Evolutionary conservation across 1,140 invertebrate species (phyloP).

Genomic region (Drosophila kurseongensis): DNA sequence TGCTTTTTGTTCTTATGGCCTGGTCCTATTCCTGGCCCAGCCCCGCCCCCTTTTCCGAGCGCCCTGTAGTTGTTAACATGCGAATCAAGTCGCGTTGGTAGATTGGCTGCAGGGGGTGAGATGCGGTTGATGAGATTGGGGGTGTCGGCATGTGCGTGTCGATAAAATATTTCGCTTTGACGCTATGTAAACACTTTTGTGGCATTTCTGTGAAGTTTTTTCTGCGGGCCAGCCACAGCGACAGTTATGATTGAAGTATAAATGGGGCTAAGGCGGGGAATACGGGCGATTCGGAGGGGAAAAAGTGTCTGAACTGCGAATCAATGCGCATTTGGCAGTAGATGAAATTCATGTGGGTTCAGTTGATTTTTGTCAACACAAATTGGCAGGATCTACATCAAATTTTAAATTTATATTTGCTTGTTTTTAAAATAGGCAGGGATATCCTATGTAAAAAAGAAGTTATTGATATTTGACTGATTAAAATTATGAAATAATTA

Average conservation of each 20-base stretch:
- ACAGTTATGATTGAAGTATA: slow-evolving; percentile 38
- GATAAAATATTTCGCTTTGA: slow-evolving; percentile 79
- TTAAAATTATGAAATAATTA: no score
- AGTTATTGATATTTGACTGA: no score
- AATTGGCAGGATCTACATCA: slow-evolving; percentile 3
- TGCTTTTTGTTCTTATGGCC: slow-evolving; percentile 27
- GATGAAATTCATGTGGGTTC: slow-evolving; percentile 13
- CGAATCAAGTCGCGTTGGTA: slow-evolving; percentile 54
- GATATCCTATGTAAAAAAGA: no score
- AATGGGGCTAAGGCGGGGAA: not conserved
- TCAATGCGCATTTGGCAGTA: slow-evolving; percentile 19
- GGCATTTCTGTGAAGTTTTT: slow-evolving; percentile 54
- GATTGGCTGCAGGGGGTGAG: slow-evolving; percentile 21
- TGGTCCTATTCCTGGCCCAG: not conserved
- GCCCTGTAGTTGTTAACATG: slow-evolving; percentile 65
- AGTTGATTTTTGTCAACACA: slow-evolving; percentile 9
- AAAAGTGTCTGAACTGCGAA: slow-evolving; percentile 1
- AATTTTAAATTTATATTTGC: no score
- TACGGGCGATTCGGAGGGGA: not conserved
- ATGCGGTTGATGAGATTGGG: slow-evolving; percentile 8
- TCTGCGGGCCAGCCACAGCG: slow-evolving; percentile 38
- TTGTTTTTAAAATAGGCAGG: no score
- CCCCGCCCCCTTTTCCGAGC: not conserved
- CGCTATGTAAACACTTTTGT: slow-evolving; percentile 77
- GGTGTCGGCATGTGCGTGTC: slow-evolving; percentile 69